Conservation (phyloP, 2,797 vertebrate genomes). For the Poecilia picta region DNA sequence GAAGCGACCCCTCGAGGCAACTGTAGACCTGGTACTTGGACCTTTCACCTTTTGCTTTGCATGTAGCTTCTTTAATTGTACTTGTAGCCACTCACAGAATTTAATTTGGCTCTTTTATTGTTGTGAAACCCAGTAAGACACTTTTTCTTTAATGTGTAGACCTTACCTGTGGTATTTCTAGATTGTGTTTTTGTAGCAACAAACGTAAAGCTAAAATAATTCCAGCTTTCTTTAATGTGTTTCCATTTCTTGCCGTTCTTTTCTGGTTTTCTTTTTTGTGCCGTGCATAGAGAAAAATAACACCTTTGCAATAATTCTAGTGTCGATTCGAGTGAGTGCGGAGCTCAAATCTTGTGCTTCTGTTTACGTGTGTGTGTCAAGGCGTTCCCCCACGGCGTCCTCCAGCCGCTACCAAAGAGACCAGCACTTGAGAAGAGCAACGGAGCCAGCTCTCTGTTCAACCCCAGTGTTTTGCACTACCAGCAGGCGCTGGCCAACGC, state of each 20-base stretch:
- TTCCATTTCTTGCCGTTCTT: constrained; percentile 56
- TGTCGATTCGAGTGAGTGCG: constrained; percentile 11
- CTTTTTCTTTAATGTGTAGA: constrained; percentile 49
- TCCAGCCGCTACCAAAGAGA: constrained; percentile 99
- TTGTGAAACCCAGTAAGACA: constrained; percentile 74
- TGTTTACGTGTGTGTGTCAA: constrained; percentile 59
- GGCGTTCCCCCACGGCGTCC: constrained; percentile 94
- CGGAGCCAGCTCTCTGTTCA: constrained; percentile 92
- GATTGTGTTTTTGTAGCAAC: constrained; percentile 47
- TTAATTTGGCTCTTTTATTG: constrained; percentile 84
- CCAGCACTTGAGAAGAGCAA: constrained; percentile 96
- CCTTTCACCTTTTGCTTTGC: constrained; percentile 99
- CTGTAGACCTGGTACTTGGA: constrained; percentile 97
- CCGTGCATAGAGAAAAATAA: constrained; percentile 69
- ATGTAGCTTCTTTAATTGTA: constrained; percentile 97
- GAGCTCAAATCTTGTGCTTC: constrained; percentile 53
- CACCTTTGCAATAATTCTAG: constrained; percentile 45
- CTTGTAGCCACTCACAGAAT: constrained; percentile 93
- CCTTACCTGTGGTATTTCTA: constrained; percentile 53
- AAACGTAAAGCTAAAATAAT: constrained; percentile 64
- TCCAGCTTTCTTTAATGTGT: constrained; percentile 66
- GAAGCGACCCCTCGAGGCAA: constrained; percentile 99
- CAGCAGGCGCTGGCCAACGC: constrained; percentile 96
- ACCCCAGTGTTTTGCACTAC: constrained; percentile 97
- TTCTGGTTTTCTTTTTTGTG: constrained; percentile 41